Evolutionary conservation across 2,113 vertebrate species (phyloP).

Genomic region (Scolopax mira): DNA sequence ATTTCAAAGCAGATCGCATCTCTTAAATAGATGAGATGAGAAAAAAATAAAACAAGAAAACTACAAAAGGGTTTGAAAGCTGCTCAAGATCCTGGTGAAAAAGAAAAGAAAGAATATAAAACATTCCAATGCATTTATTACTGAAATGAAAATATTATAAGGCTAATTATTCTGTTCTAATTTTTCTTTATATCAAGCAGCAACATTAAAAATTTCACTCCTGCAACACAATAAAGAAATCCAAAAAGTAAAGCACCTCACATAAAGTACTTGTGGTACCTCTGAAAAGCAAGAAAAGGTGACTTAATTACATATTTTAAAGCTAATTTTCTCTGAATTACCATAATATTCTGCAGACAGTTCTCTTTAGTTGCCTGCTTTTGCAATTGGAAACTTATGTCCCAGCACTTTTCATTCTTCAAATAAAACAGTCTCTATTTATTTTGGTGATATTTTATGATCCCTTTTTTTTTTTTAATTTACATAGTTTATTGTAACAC

Average conservation of each 20-base stretch:
- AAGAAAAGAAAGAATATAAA: background rate
- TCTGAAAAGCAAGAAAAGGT: constrained; percentile 54
- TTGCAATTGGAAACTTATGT: background rate
- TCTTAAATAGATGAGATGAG: background rate
- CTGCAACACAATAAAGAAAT: constrained; percentile 36
- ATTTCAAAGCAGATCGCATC: background rate
- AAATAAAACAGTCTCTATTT: background rate
- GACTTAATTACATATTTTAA: constrained; percentile 60
- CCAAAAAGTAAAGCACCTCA: background rate
- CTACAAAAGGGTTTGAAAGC: background rate
- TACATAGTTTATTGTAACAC: background rate
- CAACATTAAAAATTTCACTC: constrained; percentile 45
- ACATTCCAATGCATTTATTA: background rate
- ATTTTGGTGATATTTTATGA: background rate
- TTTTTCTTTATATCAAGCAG: background rate
- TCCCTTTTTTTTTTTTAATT: background rate
- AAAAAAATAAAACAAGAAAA: background rate
- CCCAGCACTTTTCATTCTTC: constrained; percentile 24
- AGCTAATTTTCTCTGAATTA: constrained; percentile 46
- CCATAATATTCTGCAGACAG: constrained; percentile 16
- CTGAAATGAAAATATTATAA: constrained; percentile 34
- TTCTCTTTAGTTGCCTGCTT: background rate
- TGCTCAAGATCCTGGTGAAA: background rate
- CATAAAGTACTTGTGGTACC: constrained; percentile 5
- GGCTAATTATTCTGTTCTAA: constrained; percentile 55